Base-by-base conservation (phyloP, 2,888 invertebrate genomes). In the Reticulitermes lucifugus region DNA sequence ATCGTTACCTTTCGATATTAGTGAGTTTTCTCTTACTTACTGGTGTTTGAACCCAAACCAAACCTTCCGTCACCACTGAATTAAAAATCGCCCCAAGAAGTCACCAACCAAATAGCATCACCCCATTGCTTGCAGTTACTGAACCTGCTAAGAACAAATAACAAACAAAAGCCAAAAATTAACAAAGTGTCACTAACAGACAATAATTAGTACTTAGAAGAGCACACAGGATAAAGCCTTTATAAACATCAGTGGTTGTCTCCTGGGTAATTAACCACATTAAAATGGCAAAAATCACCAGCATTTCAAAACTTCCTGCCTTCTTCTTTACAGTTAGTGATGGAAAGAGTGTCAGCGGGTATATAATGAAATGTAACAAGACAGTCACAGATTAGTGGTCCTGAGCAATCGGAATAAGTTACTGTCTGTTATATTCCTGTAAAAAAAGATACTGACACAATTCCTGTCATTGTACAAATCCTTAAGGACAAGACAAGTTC, bases 1-100 rank as follows among this genome's bases (percentile, higher is more conserved):
- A 55, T 21, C 22, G 5, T 25, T 41, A 71, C 70, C 82, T 83
- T 83, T 14, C 60, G 46, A 71, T 6, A n/a, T 25, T 84, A 77
- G 84, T 79, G 65, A 81, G 81, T 81, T 81, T 65, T 81, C 80
- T 80, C 70, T 73, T 83, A 81, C 81, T 81, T 81, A 81, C 81
- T 81, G 81, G 81, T 81, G 81, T 81, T 81, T 55, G 29, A 60
- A 81, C 81, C 81, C 81, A 81, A 81, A 81, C 81, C 81, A 81
- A 83, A 85, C 85, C 85, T 85, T 83, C 85, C 85, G 35, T 83
- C 85, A 85, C 85, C 85, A 85, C 43, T 75, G 43, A 83, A 59
- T 80, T 77, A 83, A 83, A 70, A 85, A 77, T 70, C 77, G 85
- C 46, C 83, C 79, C 85, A 83, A 85, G 83, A 83, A 83, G 83